Base-by-base conservation (phyloP, 2,888 invertebrate species). In the Hirtodrosophila alboralis region DNA sequence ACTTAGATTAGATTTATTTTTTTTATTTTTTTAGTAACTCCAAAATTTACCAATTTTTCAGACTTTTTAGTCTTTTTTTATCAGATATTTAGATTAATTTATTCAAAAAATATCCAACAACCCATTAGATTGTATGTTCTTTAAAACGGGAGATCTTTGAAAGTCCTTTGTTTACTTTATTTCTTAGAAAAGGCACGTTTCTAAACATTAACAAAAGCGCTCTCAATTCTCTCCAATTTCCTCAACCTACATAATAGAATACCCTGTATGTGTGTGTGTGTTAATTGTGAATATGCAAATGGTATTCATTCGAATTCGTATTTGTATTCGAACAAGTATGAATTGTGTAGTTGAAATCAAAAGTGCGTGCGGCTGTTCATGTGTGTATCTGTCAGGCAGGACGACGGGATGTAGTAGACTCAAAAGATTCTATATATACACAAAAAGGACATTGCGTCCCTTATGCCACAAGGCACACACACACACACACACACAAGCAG, bases 371-470 rank as follows among this genome's bases (percentile, higher is more conserved):
- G 44, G n/a, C 48, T 74, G 48, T 28, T 14, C 56, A 53, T 69
- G 61, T 68, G 43, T 49, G 45, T 61, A 44, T 59, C 41, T 44
- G 37, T 36, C 16, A 38, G 48, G 36, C 23, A 45, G 62, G 47
- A 38, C 40, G 28, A 10, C 23, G 36, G 36, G 47, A 30, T n/a
- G n/a, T n/a, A 37, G 59, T 23, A 57, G 57, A 59, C 49, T 10
- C 59, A 51, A 63, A 72, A 57, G 48, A 18, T 36, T 27, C 26
- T 38, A 10, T 38, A 10, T 53, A 60, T 40, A 81, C 58, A 61
- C 48, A 86, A 74, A 84, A 77, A 74, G 81, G 84, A 86, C 80
- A 80, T 43, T 71, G 84, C 86, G 86, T 64, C 81, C 81, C 86
- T 74, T 84, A 51, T 67, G 58, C 56, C 54, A 48, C 40, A 61